Evolutionary conservation across 2,888 invertebrate species (phyloP), one percentile per base, ranked within the genome.

Genomic region (Volucella inanis): DNA sequence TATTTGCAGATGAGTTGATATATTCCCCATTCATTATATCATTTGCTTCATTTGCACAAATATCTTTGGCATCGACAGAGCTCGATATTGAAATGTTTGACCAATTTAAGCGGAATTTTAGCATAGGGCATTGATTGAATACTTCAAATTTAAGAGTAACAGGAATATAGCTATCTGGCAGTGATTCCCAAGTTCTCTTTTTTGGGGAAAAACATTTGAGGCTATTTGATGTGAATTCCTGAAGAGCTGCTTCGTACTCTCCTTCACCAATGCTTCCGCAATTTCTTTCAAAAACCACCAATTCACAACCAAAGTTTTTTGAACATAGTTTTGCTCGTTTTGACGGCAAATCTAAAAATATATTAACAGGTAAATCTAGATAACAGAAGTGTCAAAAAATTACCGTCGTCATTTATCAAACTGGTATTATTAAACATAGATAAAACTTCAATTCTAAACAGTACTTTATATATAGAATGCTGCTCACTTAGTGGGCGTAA

Each of bases 261-360:
- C 98, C 98, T 88, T 97, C 97, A 0, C 95, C 96, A 72, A 97
- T 93, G 90, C 98, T 98, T 14, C 97, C 94, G 90, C 96, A 97
- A 89, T 97, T 95, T 90, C 97, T 97, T 91, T 98, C 98, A 90
- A 97, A 98, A 41, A 98, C 95, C 79, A 97, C 95, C 76, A 98
- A 92, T 92, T 98, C 98, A 75, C 96, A 96, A 45, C 92, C 92
- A 78, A 90, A 92, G 49, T 91, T 87, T 88, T 91, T 92, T 38
- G 91, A 90, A 61, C 94, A 93, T 8, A 94, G 93, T 91, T 96
- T 96, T 14, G 95, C 93, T 71, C 95, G 94, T 90, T 96, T 96
- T 87, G 94, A 94, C 12, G 94, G 93, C 62, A 96, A 95, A 90
- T 96, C 95, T 87, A 52, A 31, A 59, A 15, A 72, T 15, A 22